A percentile compares a stretch with the other conserved stretches of the same genome.
Evolutionary conservation across 2,797 vertebrate species (phyloP).

Genomic region (Mus minutoides): DNA sequence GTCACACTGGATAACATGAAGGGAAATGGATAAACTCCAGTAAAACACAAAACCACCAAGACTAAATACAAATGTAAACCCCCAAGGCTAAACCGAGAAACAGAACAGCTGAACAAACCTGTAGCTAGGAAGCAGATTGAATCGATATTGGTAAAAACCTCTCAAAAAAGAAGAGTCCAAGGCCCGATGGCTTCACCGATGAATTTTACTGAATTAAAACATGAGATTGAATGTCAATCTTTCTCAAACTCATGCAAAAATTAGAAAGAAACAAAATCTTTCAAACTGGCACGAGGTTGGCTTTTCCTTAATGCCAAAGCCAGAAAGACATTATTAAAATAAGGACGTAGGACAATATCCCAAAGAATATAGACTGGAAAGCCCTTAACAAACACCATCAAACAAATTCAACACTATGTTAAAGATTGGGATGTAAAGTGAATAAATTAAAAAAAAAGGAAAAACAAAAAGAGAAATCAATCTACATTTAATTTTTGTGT

Average conservation of each 20-base stretch:
- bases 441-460: neutral
- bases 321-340: neutral
- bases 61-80: neutral
- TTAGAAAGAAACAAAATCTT: neutral
- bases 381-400: neutral
- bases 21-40: neutral
- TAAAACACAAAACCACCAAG: neutral
- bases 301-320: neutral
- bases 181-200: neutral
- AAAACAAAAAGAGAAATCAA: neutral
- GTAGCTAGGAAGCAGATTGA: neutral
- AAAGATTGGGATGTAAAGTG: neutral
- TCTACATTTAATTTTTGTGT: neutral
- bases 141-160: neutral
- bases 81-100: neutral
- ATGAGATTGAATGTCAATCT: neutral
- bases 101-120: neutral
- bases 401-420: neutral
- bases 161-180: neutral
- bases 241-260: neutral
- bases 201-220: neutral
- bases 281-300: neutral
- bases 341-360: neutral
- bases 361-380: neutral
- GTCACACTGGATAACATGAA: neutral